Base-by-base conservation (phyloP, 2,888 invertebrate species). In the Tipula lateralis region DNA sequence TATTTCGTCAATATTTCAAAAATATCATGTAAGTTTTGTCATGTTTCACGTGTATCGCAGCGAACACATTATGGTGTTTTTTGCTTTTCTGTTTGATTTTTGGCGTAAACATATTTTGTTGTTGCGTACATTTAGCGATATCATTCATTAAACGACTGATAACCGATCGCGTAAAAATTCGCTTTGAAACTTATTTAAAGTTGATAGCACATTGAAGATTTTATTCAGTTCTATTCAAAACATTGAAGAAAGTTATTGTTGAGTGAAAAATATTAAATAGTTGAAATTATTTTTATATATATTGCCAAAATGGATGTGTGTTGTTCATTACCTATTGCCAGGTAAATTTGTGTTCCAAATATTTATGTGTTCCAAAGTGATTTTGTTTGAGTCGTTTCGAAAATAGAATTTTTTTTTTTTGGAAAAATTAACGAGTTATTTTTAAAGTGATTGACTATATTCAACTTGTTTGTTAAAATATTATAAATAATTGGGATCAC, bases 21-120 rank as follows among this genome's bases (percentile, higher is more conserved):
- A 66, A 66, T 66, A 66, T 66, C 66, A 66, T 66, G 66, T 66
- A 66, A 66, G 66, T 66, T 66, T 2, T 66, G 66, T 66, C 66
- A 66, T 66, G 24, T 24, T 66, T 66, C 66, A 24, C 66, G 66
- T 66, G 66, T 9, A 24, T 24, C 66, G 19, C 4, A 39, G 16
- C n/a, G 66, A 66, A 50, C 4, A n/a, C n/a, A 24, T 66, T 66
- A n/a, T n/a, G n/a, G n/a, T n/a, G n/a, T 50, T 50, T 5, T 50
- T 36, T 50, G 44, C 16, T 50, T 50, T 50, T 16, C 7, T 9
- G 66, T 66, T 66, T 66, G 24, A n/a, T n/a, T 66, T 24, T 24
- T 9, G n/a, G 2, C n/a, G 9, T 66, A 6, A n/a, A 16, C n/a
- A n/a, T 44, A n/a, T 44, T n/a, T 39, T 39, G 1, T 39, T 19